These are phyloP conservation scores for Phalacrocorax aristotelis DNA, from an alignment of 2,113 vertebrate genomes.

Conservation along the genomic window DNA sequence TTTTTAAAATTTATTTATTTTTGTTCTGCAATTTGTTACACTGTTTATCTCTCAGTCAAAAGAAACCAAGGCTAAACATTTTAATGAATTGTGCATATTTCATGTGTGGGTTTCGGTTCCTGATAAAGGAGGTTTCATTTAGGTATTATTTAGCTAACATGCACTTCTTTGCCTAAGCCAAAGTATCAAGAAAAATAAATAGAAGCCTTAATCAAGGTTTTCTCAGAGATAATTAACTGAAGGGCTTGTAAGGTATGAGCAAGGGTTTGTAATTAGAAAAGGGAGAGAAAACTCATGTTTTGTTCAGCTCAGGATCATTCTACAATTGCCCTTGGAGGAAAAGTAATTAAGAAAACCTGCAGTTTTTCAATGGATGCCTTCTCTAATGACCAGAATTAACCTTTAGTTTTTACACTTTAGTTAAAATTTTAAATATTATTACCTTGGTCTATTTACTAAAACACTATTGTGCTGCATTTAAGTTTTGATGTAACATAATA, in stretches of 20 bases:
- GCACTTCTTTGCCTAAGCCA: background rate
- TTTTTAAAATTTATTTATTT: background rate
- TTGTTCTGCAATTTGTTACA: background rate
- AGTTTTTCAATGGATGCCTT: background rate
- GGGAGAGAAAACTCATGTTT: background rate
- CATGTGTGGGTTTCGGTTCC: background rate
- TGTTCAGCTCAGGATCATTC: background rate
- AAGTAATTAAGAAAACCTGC: background rate
- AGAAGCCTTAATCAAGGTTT: background rate
- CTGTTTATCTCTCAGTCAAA: background rate
- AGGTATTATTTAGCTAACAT: background rate
- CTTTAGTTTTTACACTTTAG: background rate
- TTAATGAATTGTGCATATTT: background rate
- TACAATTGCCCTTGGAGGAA: background rate
- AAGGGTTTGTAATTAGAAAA: background rate
- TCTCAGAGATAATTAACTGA: background rate
- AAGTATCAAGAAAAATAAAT: background rate
- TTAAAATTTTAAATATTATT: background rate
- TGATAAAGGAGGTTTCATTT: conserved; percentile 2
- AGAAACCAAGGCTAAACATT: background rate
- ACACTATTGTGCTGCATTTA: background rate
- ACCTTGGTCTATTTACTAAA: background rate
- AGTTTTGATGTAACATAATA: background rate
- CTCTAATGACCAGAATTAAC: background rate
- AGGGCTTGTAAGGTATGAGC: background rate